Conservation (phyloP, 2,888 invertebrate genomes). For the Quadroppia sp. region DNA sequence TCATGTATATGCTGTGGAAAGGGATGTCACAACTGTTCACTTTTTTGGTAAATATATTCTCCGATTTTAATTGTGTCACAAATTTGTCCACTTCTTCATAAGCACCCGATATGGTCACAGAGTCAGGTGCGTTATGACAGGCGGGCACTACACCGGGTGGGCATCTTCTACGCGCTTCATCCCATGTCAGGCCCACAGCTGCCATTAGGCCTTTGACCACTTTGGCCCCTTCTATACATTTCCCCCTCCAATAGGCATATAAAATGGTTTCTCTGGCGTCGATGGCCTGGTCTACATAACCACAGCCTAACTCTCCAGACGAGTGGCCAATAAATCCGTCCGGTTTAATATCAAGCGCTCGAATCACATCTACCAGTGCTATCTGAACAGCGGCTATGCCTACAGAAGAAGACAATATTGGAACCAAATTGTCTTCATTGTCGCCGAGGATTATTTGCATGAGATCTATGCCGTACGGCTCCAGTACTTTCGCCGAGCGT, state of each 20-base stretch:
- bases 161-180: conserved; percentile 68
- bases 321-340: conserved; percentile 58
- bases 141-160: conserved; percentile 73
- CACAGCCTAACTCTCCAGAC: conserved; percentile 59
- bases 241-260: conserved; percentile 57
- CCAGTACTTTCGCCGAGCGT: conserved; percentile 51
- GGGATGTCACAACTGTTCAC: conserved; percentile 80
- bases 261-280: conserved; percentile 57
- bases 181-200: conserved; percentile 76
- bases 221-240: conserved; percentile 53
- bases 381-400: conserved; percentile 58
- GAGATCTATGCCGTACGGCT: conserved; percentile 54
- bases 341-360: conserved; percentile 53
- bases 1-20: conserved; percentile 91
- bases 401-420: conserved; percentile 55
- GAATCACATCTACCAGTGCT: conserved; percentile 42
- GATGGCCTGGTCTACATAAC: conserved; percentile 58
- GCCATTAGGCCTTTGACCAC: conserved; percentile 55
- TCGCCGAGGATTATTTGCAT: conserved; percentile 52
- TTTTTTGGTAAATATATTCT: conserved; percentile 75
- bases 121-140: conserved; percentile 91
- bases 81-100: conserved; percentile 64
- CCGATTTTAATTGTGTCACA: conserved; percentile 70
- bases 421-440: conserved; percentile 46
- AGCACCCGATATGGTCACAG: conserved; percentile 89